phyloP scores from a whole-genome alignment of 1,140 invertebrate genomes.

The Cyclina sinensis region DNA sequence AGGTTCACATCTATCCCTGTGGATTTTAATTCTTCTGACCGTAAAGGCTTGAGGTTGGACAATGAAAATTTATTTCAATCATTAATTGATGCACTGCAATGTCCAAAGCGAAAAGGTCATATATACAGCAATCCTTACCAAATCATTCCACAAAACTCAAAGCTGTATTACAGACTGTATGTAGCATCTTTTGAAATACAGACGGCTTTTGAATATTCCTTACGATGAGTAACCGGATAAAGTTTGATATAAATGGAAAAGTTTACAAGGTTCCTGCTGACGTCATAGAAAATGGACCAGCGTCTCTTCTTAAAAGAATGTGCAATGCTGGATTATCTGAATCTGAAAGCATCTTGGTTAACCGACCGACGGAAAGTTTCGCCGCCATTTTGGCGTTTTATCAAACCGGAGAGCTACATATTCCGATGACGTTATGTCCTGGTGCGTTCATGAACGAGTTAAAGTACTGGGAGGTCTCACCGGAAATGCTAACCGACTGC shows the following conservation, averaged over 20 bases:
- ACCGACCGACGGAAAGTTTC: conserved; percentile 66
- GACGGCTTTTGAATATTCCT: no score
- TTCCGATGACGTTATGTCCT: conserved; percentile 73
- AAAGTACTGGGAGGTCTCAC: conserved; percentile 78
- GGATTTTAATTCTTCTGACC: no score
- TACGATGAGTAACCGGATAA: neutral
- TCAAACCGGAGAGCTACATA: conserved; percentile 76
- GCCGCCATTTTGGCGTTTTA: conserved; percentile 75
- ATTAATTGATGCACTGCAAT: no score
- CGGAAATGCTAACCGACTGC: conserved; percentile 72
- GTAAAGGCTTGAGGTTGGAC: no score
- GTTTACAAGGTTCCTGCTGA: neutral
- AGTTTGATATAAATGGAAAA: neutral
- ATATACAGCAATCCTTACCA: no score
- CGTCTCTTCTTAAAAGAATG: neutral
- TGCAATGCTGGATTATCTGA: neutral
- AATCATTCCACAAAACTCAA: no score
- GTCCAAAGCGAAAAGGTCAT: no score
- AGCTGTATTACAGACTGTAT: no score
- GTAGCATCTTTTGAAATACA: no score
- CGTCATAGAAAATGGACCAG: neutral
- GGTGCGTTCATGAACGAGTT: conserved; percentile 75
- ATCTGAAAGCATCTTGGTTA: neutral
- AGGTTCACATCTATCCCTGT: no score
- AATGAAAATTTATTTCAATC: no score